phyloP scores from a whole-genome alignment of 2,113 vertebrate species.

The Nibea albiflora region DNA sequence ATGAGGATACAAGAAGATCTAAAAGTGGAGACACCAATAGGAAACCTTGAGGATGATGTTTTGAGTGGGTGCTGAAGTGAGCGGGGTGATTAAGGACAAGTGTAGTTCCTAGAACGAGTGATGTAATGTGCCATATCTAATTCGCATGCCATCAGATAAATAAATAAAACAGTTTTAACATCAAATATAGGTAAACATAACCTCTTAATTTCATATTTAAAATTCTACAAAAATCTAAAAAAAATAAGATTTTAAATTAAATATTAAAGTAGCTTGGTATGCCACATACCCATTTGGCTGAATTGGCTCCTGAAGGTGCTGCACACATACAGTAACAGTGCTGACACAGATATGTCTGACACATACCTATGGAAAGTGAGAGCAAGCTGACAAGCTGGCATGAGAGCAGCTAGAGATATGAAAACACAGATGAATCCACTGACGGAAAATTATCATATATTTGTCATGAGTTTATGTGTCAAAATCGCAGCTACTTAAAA shows the following conservation, averaged over 20 bases:
- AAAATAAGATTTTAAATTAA: too few relatives aligned
- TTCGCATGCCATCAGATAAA: background rate
- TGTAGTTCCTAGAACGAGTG: conserved; percentile 12
- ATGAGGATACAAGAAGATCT: background rate
- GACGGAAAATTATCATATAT: conserved; percentile 44
- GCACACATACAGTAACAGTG: background rate
- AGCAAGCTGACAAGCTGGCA: conserved; percentile 50
- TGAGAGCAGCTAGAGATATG: conserved; percentile 15
- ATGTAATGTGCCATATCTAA: conserved; percentile 1
- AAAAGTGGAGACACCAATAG: background rate
- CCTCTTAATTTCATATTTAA: background rate
- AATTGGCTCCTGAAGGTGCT: background rate
- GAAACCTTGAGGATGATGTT: conserved; percentile 11
- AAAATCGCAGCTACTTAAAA: conserved; percentile 29
- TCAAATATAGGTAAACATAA: background rate
- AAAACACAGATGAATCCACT: conserved; percentile 25
- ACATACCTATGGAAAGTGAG: conserved; percentile 67
- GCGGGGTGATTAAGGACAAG: background rate
- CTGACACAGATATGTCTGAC: conserved; percentile 41
- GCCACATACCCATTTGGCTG: background rate
- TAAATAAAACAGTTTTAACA: background rate
- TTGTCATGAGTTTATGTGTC: conserved; percentile 3
- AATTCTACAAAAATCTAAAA: background rate
- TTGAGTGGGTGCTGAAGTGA: conserved; percentile 20
- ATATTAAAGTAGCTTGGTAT: background rate